Evolutionary conservation across 2,113 vertebrate species (phyloP).

Genomic region (Apteryx owenii): DNA sequence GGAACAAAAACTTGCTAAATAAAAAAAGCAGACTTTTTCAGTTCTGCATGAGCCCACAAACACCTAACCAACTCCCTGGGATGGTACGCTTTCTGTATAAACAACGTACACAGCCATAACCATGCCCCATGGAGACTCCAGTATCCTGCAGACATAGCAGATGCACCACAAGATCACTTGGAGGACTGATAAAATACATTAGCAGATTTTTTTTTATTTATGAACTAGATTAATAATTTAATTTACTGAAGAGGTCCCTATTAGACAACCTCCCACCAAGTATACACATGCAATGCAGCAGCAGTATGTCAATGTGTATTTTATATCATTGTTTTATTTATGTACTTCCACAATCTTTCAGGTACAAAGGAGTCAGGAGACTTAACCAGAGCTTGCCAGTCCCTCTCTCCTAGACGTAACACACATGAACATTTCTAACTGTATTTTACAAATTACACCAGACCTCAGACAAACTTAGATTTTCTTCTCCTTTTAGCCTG

Average conservation of each 20-base stretch:
- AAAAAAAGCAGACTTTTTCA: background rate
- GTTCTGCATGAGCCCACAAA: background rate
- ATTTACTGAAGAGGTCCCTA: background rate
- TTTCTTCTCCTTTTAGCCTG: background rate
- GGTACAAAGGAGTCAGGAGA: background rate
- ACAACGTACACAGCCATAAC: background rate
- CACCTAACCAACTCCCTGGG: background rate
- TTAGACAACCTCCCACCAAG: background rate
- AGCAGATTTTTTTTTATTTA: background rate
- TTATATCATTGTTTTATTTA: background rate
- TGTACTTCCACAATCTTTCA: background rate
- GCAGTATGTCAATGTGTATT: accelerated
- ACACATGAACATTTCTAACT: background rate
- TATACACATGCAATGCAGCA: background rate
- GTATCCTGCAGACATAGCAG: background rate
- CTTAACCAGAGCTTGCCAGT: background rate
- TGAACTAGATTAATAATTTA: background rate
- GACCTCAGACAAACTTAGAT: background rate
- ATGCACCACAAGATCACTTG: background rate
- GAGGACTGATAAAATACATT: background rate
- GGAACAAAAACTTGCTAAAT: background rate
- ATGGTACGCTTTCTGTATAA: background rate
- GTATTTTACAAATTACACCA: background rate
- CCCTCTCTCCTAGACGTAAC: background rate
- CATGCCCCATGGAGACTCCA: background rate